Evolutionary conservation across 2,113 vertebrate species (phyloP), one percentile per base, ranked within the genome.

Genomic region (Periophthalmus modestus): DNA sequence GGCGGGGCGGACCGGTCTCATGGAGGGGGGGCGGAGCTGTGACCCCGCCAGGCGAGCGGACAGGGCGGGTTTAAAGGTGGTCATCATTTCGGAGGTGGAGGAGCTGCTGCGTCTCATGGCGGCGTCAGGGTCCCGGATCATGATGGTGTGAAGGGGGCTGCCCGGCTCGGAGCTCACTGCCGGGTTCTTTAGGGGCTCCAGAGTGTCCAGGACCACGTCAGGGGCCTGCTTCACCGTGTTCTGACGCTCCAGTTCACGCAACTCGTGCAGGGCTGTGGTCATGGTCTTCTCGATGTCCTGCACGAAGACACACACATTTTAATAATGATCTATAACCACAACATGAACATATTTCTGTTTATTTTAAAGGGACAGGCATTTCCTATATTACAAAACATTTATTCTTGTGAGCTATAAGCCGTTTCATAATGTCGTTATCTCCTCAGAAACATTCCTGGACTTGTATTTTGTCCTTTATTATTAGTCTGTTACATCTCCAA

Each of bases 231-330:
- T 99, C 73, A 92, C 96, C 0, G 96, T 96, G 91, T 99, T 99
- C 89, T 99, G 97, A 47, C 97, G 91, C 90, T 99, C 98, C 69
- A 99, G 94, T 78, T 99, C 98, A 18, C 96, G 94, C 66, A 99
- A 91, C 90, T 99, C 98, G 0, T 98, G 97, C 57, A 99, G 94
- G 0, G 98, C 97, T 0, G 97, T 98, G 82, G 92, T 98, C 97
- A 99, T 99, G 21, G 97, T 99, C 91, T 99, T 98, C 91, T 99
- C 97, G 13, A 99, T 99, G 92, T 99, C 97, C 98, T 99, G 88
- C 0, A 23, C 74, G 52, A 54, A 11, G 10, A 71, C 19, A 68
- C 5, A 14, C 7, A 34, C 28, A 62, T 33, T 18, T 59, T 28
- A 23, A 28, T 59, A 23, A 59, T 7, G 23, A 59, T 24, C 21